A percentile compares a stretch with the other conserved stretches of the same genome.
phyloP scores from a whole-genome alignment of 2,797 vertebrate species.

The Fringilla coelebs region DNA sequence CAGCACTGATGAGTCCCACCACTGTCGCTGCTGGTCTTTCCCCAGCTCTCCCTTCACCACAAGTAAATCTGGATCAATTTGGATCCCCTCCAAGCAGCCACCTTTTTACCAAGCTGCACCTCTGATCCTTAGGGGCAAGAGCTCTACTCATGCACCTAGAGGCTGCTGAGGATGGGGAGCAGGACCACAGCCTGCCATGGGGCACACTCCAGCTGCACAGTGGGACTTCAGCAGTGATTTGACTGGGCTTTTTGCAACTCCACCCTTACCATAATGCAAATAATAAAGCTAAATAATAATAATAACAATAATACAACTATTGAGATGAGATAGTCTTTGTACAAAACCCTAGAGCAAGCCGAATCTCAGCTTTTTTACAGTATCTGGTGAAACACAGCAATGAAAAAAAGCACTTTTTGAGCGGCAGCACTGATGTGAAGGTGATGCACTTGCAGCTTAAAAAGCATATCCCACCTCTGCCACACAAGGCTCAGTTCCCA shows the following conservation, averaged over 20 bases:
- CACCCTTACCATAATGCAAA: background rate
- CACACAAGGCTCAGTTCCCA: background rate
- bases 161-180: background rate
- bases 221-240: fast-evolving
- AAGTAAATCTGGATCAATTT: background rate
- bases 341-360: background rate
- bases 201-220: background rate
- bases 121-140: background rate
- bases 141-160: fast-evolving
- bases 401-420: background rate
- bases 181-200: background rate
- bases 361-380: background rate
- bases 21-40: background rate
- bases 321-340: background rate
- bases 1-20: background rate
- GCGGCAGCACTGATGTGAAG: fast-evolving
- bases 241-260: background rate
- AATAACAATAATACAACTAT: background rate
- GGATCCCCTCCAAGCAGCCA: background rate
- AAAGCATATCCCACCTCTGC: background rate
- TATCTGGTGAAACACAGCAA: background rate
- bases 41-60: background rate
- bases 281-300: background rate
- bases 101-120: background rate
- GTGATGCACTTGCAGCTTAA: background rate